Evolutionary conservation across 2,797 vertebrate species (phyloP).

Genomic region (Hippoglossus hippoglossus): DNA sequence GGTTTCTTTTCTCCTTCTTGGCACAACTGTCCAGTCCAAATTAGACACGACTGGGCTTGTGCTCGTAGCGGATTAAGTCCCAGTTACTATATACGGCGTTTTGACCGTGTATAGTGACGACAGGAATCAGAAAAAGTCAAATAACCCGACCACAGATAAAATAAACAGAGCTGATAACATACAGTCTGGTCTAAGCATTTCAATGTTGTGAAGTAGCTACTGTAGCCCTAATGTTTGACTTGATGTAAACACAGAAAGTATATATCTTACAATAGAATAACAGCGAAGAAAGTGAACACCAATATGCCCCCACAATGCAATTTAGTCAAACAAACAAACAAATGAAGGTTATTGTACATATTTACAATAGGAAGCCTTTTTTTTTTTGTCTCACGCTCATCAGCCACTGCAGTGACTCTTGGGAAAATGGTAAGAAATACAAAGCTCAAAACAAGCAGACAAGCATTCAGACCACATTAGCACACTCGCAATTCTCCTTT

Average conservation of each 20-base stretch:
- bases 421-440: conserved; percentile 54
- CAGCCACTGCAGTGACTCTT: conserved; percentile 61
- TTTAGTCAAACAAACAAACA: conserved; percentile 60
- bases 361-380: conserved; percentile 77
- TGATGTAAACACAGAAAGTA: conserved; percentile 38
- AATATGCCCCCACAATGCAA: conserved; percentile 40
- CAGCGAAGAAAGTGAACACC: conserved; percentile 56
- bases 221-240: conserved; percentile 54
- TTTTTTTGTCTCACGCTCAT: conserved; percentile 54
- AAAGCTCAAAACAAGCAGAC: conserved; percentile 57
- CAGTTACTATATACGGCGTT: conserved; percentile 46
- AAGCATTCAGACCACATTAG: conserved; percentile 60
- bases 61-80: conserved; percentile 45
- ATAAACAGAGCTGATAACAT: conserved; percentile 52
- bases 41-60: conserved; percentile 41
- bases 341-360: conserved; percentile 77
- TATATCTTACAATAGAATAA: conserved; percentile 49
- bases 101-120: conserved; percentile 29
- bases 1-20: conserved; percentile 43
- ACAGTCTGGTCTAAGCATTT: conserved; percentile 42
- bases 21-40: conserved; percentile 44
- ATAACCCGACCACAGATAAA: conserved; percentile 46
- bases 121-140: conserved; percentile 41
- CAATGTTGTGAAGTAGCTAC: conserved; percentile 52
- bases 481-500: conserved; percentile 35